Evolutionary conservation across 2,888 invertebrate species (phyloP).

Genomic region (Drosophila dives): DNA sequence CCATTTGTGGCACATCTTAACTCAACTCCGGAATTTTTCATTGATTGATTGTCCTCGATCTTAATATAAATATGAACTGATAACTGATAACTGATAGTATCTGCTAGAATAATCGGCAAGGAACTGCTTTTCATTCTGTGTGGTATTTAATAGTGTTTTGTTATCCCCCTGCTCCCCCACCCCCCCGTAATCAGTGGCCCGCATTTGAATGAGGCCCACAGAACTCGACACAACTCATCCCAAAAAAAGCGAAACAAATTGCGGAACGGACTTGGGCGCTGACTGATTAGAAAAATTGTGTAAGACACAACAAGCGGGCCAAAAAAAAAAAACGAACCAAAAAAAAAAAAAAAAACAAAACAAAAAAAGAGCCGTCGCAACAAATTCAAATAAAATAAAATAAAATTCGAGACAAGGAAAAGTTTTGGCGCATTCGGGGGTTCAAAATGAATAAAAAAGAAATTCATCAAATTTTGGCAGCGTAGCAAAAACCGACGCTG

Average conservation of each 20-base stretch:
- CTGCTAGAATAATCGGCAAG: too few relatives aligned
- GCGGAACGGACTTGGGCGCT: constrained; percentile 57
- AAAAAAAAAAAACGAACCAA: constrained; percentile 15
- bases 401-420: constrained; percentile 32
- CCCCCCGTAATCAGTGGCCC: constrained; percentile 62
- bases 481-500: constrained; percentile 56
- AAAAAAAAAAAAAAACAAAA: neutral
- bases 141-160: constrained; percentile 12
- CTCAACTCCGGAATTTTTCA: constrained; percentile 31
- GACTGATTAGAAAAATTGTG: constrained; percentile 76
- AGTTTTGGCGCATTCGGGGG: constrained; percentile 20
- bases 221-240: neutral
- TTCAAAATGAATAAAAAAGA: constrained; percentile 75
- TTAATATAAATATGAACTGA: too few relatives aligned
- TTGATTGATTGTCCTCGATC: too few relatives aligned
- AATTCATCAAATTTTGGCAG: constrained; percentile 80
- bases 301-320: constrained; percentile 70
- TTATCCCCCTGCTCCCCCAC: neutral
- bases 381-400: constrained; percentile 34
- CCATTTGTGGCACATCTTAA: constrained; percentile 65
- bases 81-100: too few relatives aligned
- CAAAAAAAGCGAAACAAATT: constrained; percentile 31
- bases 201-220: constrained; percentile 56
- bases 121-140: constrained; percentile 1
- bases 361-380: constrained; percentile 31